Percentiles rank a stretch among this genome's conserved stretches.
Evolutionary conservation across 2,888 invertebrate species (phyloP).

Genomic region (Arctia plantaginis): DNA sequence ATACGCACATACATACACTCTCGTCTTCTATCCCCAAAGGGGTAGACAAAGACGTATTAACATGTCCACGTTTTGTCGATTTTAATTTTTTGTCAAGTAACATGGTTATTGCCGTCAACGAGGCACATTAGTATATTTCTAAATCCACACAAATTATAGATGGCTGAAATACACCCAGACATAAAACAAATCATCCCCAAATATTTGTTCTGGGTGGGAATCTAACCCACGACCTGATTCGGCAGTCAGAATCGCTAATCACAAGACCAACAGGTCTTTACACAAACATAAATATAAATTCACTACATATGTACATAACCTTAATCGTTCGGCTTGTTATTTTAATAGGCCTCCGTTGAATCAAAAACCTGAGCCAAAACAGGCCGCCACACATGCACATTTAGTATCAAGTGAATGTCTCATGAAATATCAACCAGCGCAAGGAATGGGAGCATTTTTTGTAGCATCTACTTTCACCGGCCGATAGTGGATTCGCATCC

Average conservation of each 20-base stretch:
- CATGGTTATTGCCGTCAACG: too few species aligned
- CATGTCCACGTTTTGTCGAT: too few species aligned
- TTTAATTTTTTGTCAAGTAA: too few species aligned
- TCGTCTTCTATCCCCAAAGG: too few species aligned
- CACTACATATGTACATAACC: neutral
- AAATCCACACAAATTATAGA: too few species aligned
- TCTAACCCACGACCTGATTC: neutral
- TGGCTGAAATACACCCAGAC: too few species aligned
- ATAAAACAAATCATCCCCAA: too few species aligned
- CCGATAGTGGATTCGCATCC: slow-evolving; percentile 82
- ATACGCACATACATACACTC: too few species aligned
- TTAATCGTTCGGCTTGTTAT: slow-evolving; percentile 2
- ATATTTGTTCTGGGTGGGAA: too few species aligned
- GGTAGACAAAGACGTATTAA: too few species aligned
- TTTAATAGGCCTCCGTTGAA: slow-evolving; percentile 12
- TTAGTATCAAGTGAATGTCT: slow-evolving; percentile 78
- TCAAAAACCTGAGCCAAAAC: slow-evolving; percentile 46
- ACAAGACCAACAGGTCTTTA: neutral
- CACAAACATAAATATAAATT: neutral
- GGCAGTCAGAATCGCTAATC: neutral
- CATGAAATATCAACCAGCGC: slow-evolving; percentile 81
- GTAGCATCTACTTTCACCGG: slow-evolving; percentile 85
- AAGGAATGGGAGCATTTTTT: slow-evolving; percentile 86
- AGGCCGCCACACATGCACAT: slow-evolving; percentile 47
- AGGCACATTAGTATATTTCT: too few species aligned